Base-by-base conservation (phyloP, 2,797 vertebrate genomes). In the Helicolenus hilgendorfi region DNA sequence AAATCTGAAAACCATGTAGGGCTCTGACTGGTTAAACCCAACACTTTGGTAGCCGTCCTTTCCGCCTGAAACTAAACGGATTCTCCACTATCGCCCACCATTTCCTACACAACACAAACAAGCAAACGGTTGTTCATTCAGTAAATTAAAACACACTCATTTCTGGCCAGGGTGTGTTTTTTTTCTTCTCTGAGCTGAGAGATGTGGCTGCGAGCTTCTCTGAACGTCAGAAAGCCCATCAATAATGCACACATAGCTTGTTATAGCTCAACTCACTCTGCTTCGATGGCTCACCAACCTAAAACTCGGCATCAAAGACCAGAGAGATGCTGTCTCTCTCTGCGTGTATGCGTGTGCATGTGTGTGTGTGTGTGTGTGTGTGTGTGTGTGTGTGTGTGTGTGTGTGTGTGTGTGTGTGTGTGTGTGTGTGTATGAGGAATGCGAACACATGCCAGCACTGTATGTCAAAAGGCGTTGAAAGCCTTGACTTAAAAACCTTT, bases 161-260 rank as follows among this genome's bases (percentile, higher is more conserved):
- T 84, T 75, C 67, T 83, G 74, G 63, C 72, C 64, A 60, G 35
- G 27, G 15, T 78, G 22, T 38, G 29, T 10, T 60, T 74, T 60
- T 41, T 55, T 26, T n/a, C 53, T 26, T 27, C 38, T 89, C 77
- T 27, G 76, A 81, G 84, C 77, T n/a, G 55, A 83, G 85, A 87
- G 85, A 92, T 91, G 91, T 90, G 89, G 94, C 78, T 85, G 86
- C 5, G 55, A 93, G 88, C 79, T 92, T 92, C 92, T 88, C 86
- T 87, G 86, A 93, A 87, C 79, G 82, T 81, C 93, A 93, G 87
- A 91, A 67, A 91, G 67, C 41, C 70, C 86, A 96, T 97, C 93
- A 96, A 96, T 96, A 95, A 96, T 97, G 95, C 92, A 96, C 91
- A 94, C 65, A 31, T 72, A 92, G 92, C 94, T 95, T 95, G 95